Evolutionary conservation across 2,888 invertebrate species (phyloP).

Genomic region (Leptinotarsa tumamoca): DNA sequence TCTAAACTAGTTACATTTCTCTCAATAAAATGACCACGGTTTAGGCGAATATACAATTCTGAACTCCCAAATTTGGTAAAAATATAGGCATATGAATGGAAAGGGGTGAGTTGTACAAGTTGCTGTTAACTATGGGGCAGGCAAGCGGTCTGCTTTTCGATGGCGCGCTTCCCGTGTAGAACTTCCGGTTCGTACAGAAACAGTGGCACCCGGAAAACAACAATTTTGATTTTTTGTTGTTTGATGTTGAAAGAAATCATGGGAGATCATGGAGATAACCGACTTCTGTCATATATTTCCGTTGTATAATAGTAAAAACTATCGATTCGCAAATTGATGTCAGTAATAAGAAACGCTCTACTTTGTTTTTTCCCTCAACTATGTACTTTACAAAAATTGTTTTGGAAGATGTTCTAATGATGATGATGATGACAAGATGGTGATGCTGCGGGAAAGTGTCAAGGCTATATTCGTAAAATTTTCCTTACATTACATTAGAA

Average conservation of each 20-base stretch:
- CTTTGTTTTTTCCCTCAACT: too few relatives aligned
- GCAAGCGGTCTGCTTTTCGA: conserved; percentile 57
- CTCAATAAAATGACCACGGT: too few relatives aligned
- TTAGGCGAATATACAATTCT: too few relatives aligned
- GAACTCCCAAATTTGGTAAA: conserved; percentile 35
- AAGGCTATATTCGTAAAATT: too few relatives aligned
- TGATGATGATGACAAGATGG: too few relatives aligned
- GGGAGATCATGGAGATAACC: conserved; percentile 1
- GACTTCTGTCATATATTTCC: not conserved
- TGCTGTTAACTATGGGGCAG: conserved; percentile 57
- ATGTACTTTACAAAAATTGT: too few relatives aligned
- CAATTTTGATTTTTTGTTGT: not conserved
- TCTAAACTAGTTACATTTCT: too few relatives aligned
- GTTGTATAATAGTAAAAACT: not conserved
- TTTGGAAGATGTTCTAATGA: too few relatives aligned
- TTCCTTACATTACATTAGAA: too few relatives aligned
- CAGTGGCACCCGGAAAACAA: conserved; percentile 39
- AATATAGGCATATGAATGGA: conserved; percentile 56
- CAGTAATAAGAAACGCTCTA: too few relatives aligned
- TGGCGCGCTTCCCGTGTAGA: conserved; percentile 54
- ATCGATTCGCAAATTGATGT: not conserved
- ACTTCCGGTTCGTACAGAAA: conserved; percentile 50
- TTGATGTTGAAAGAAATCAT: conserved; percentile 8
- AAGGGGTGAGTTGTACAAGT: conserved; percentile 60
- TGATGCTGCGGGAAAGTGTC: too few relatives aligned